Conservation (phyloP, 2,888 invertebrate species). For the Byasa hedistus region DNA sequence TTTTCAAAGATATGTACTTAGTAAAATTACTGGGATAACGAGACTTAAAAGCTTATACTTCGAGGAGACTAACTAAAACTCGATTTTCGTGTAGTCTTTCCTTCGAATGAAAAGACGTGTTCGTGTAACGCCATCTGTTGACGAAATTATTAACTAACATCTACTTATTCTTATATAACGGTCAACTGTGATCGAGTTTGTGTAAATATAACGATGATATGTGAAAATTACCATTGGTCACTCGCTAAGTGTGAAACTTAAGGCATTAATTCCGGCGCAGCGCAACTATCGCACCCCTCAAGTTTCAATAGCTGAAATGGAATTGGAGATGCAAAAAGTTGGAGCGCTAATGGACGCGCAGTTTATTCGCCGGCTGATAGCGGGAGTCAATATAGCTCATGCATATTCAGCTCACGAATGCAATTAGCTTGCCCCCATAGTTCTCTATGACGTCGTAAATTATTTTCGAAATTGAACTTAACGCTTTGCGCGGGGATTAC, state of each 20-base stretch:
- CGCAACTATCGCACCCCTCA: constrained; percentile 1
- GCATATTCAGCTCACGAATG: constrained; percentile 22
- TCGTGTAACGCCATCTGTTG: no score
- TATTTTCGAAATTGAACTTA: constrained; percentile 18
- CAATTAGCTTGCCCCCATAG: constrained; percentile 22
- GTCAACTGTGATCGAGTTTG: no score
- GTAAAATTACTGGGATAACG: no score
- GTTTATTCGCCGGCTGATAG: constrained; percentile 22
- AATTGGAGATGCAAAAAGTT: constrained; percentile 19
- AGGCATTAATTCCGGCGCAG: neutral
- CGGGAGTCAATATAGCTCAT: constrained; percentile 24
- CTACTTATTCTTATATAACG: no score
- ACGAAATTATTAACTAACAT: no score
- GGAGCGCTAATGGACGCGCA: constrained; percentile 21
- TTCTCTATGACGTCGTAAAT: constrained; percentile 22
- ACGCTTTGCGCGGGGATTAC: constrained; percentile 9
- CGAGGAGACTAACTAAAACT: no score
- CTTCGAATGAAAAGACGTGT: no score
- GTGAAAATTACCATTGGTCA: no score
- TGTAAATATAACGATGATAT: no score
- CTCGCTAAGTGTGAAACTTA: neutral
- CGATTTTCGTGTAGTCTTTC: no score
- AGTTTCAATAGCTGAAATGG: constrained; percentile 17
- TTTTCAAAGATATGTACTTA: no score
- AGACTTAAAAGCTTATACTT: no score